Conservation (phyloP, 2,797 vertebrate genomes). For the Peromyscus aztecus region DNA sequence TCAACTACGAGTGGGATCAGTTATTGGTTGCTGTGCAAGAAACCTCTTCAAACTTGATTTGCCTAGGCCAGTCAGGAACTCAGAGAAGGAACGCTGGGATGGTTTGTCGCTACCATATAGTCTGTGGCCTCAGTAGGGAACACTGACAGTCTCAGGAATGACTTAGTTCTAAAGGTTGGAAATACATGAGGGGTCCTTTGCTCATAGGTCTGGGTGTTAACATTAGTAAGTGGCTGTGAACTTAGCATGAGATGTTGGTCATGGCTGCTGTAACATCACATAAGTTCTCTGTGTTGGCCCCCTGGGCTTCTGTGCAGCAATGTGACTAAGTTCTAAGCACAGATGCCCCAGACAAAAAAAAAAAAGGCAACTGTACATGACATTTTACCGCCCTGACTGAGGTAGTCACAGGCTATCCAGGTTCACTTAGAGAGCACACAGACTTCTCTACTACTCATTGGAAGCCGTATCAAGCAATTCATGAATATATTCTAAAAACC, state of each 20-base stretch:
- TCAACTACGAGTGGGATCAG: not conserved
- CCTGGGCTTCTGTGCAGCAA: not conserved
- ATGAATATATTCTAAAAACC: not conserved
- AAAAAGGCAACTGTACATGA: not conserved
- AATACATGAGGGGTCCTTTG: not conserved
- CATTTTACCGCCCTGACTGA: not conserved
- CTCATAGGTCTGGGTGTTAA: not conserved
- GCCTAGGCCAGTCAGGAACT: not conserved
- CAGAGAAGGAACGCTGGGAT: not conserved
- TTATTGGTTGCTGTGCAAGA: not conserved
- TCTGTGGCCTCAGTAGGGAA: not conserved
- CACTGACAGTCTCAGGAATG: not conserved
- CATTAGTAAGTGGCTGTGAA: not conserved
- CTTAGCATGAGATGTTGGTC: not conserved
- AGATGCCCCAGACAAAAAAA: not conserved
- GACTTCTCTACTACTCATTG: not conserved
- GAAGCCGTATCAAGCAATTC: not conserved
- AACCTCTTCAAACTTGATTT: not conserved
- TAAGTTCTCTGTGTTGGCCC: not conserved
- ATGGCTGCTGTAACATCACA: not conserved
- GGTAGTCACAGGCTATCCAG: not conserved
- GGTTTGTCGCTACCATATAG: not conserved
- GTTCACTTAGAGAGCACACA: not conserved
- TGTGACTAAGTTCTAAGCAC: not conserved
- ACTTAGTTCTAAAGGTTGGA: not conserved